Evolutionary conservation across 2,888 invertebrate genomes (phyloP).

Genomic region (Palloptera scutellata): DNA sequence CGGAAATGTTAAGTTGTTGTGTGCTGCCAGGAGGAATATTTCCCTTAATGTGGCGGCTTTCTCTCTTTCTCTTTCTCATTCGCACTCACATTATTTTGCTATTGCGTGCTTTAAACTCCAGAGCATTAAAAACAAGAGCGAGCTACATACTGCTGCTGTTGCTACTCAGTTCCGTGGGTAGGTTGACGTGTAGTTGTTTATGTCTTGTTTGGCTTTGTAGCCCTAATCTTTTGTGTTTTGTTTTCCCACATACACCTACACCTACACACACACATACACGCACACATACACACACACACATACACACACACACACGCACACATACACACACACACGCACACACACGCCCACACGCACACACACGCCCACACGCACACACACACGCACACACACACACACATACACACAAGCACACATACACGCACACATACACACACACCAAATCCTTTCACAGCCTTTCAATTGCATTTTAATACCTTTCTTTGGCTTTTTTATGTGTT

Average conservation of each 20-base stretch:
- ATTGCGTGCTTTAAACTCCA: too few species aligned
- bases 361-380: conserved; percentile 6
- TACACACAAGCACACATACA: too few species aligned
- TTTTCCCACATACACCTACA: neutral
- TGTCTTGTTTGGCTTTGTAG: too few species aligned
- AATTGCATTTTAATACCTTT: conserved; percentile 23
- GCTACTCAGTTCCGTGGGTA: too few species aligned
- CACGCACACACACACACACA: conserved; percentile 5
- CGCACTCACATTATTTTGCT: too few species aligned
- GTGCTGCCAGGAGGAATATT: too few species aligned
- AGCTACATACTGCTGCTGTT: too few species aligned
- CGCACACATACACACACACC: neutral
- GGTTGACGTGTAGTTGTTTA: too few species aligned
- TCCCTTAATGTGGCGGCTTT: too few species aligned
- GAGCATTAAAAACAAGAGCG: too few species aligned
- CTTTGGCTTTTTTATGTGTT: conserved; percentile 6
- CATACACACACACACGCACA: conserved; percentile 26
- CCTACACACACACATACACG: neutral
- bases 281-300: neutral
- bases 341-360: conserved; percentile 30
- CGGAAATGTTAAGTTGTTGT: too few species aligned
- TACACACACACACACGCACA: neutral
- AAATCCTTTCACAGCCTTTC: conserved; percentile 25
- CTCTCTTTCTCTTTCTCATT: too few species aligned
- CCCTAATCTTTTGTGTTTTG: neutral